Base-by-base conservation (phyloP, 2,888 invertebrate genomes). In the Pristionchus fissidentatus region DNA sequence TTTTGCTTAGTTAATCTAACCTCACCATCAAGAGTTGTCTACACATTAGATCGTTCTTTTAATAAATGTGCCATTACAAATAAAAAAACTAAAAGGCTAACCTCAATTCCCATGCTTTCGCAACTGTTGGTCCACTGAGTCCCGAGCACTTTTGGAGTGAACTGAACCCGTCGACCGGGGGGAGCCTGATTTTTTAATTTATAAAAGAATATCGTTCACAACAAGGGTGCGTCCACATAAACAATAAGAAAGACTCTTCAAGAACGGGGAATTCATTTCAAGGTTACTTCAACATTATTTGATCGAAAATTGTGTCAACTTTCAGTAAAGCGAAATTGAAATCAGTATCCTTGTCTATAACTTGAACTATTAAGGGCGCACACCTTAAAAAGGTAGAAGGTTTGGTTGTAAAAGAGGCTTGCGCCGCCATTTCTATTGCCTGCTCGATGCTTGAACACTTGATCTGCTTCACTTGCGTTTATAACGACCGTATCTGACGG, bases 111-210 rank as follows among this genome's bases (percentile, higher is more conserved):
- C 80, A 81, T 81, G 7, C 43, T 22, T 22, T 81, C 80, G n/a
- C 80, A 81, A 29, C 80, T 81, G 26, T 62, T 81, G 3, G 80
- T 81, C 80, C 80, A 81, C 22, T 81, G 80, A 0, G 80, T 81
- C 5, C 80, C 83, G 2, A 70, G 32, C 41, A 73, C 70, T 41
- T 46, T 83, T 0, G 83, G 70, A 10, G 52, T 70, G n/a, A 83
- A 52, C 46, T 70, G 26, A 0, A 83, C 73, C 15, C 52, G 73
- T 4, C 38, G 29, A 15, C 83, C 83, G 10, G 38, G 38, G 19
- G 52, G 52, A 3, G 73, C 83, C 73, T 83, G n/a, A n/a, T 29
- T 49, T 32, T 49, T 10, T 62, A 15, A 3, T 35, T 29, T 62
- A 62, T 29, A 62, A 4, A 32, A 4, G 15, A 13, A 62, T 35